Base-by-base conservation (phyloP, 2,113 vertebrate genomes). In the Prunella fulvescens region DNA sequence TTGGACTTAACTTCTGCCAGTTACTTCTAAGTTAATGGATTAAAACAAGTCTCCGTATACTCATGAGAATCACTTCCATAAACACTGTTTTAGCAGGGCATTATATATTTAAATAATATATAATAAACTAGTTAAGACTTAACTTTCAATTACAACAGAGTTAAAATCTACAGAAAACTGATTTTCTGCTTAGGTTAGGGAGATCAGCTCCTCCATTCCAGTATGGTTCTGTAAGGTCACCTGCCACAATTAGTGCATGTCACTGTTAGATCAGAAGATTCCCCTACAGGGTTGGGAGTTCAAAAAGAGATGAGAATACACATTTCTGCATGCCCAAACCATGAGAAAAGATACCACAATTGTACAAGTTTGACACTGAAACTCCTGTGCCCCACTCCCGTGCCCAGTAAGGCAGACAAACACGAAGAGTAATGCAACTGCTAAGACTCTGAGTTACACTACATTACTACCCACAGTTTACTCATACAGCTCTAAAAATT, bases 381-480 rank as follows among this genome's bases (percentile, higher is more conserved):
- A 78, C 16, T 33, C 31, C 47, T 45, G 33, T 14, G 50, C 3
- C 19, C 4, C 0, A 0, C 26, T 47, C n/a, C 44, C 0, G 0
- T 23, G 45, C 29, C 64, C 24, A 66, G 23, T 37, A 71, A 54
- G 23, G 40, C 2, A 65, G 24, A 44, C 23, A 54, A 51, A 48
- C 18, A 42, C 0, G 35, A 60, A 66, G 1, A 24, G 19, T 11
- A 83, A 82, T 3, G 7, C 42, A 69, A 39, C 14, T 71, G 35
- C 35, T 14, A 76, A 70, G 12, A 56, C 28, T 51, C 35, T 50
- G 31, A 23, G 45, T 69, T 74, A 62, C 1, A 20, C 7, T 29
- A 26, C 13, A 12, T 54, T 73, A 72, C 24, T 56, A 66, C 9
- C 20, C 35, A 35, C 2, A 48, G 12, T 42, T 66, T 71, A 54